Conservation (phyloP, 2,113 vertebrate genomes). For the Vicugna pacos region DNA sequence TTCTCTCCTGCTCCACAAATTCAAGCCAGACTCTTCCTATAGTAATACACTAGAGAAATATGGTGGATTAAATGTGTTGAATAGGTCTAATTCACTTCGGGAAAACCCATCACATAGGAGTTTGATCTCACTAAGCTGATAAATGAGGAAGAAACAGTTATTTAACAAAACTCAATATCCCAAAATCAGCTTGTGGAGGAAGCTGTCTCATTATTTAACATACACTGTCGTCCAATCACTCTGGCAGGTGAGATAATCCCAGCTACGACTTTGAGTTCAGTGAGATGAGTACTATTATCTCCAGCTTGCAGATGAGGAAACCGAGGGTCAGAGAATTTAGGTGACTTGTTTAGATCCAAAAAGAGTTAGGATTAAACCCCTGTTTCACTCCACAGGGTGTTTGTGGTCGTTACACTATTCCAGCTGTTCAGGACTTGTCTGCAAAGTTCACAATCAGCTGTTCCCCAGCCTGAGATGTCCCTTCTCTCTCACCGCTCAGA, state of each 20-base stretch:
- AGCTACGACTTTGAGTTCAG: not conserved
- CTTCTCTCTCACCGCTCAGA: not conserved
- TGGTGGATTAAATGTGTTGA: not conserved
- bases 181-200: not conserved
- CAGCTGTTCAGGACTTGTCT: not conserved
- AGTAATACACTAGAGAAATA: not conserved
- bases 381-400: not conserved
- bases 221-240: not conserved
- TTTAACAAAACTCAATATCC: conserved; percentile 35
- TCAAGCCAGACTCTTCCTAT: not conserved
- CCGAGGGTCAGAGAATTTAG: not conserved
- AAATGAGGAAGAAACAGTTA: not conserved
- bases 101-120: not conserved
- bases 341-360: not conserved
- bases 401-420: not conserved
- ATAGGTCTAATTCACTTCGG: not conserved
- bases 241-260: not conserved
- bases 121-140: not conserved
- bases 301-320: not conserved
- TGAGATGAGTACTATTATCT: not conserved
- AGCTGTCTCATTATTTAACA: not conserved
- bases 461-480: not conserved
- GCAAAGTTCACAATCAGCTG: not conserved
- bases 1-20: not conserved
- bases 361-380: not conserved